A percentile compares a stretch with the other conserved stretches of the same genome.
Evolutionary conservation across 2,113 vertebrate species (phyloP).

Genomic region (Aphelocoma coerulescens): DNA sequence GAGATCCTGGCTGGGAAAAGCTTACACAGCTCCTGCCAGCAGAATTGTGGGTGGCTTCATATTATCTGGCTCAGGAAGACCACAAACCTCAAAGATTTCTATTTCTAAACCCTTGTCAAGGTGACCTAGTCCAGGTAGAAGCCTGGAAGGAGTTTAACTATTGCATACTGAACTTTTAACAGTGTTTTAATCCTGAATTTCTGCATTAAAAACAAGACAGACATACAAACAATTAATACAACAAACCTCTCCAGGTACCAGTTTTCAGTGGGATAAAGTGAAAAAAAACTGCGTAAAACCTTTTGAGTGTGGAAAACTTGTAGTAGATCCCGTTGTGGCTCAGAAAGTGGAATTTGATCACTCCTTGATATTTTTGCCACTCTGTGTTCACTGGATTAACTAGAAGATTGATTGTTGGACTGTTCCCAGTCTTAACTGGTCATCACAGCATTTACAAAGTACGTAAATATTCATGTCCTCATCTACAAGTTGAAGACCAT

Average conservation of each 20-base stretch:
- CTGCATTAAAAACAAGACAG: neutral
- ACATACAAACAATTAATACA: neutral
- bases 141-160: neutral
- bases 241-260: neutral
- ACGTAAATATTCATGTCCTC: neutral
- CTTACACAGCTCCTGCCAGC: neutral
- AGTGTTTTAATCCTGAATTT: neutral
- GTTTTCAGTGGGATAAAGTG: neutral
- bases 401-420: neutral
- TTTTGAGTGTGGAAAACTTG: neutral
- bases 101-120: neutral
- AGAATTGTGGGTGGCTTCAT: slow-evolving; percentile 22
- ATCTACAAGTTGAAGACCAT: neutral
- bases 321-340: neutral
- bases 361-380: neutral
- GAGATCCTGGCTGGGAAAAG: slow-evolving; percentile 26
- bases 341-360: neutral
- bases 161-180: neutral
- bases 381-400: neutral
- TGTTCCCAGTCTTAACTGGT: neutral
- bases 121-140: neutral
- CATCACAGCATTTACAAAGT: neutral
- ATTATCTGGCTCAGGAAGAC: neutral
- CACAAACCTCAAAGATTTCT: neutral
- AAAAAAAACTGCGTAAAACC: neutral